Base-by-base conservation (phyloP, 2,888 invertebrate genomes). In the Thymelicus acteon region DNA sequence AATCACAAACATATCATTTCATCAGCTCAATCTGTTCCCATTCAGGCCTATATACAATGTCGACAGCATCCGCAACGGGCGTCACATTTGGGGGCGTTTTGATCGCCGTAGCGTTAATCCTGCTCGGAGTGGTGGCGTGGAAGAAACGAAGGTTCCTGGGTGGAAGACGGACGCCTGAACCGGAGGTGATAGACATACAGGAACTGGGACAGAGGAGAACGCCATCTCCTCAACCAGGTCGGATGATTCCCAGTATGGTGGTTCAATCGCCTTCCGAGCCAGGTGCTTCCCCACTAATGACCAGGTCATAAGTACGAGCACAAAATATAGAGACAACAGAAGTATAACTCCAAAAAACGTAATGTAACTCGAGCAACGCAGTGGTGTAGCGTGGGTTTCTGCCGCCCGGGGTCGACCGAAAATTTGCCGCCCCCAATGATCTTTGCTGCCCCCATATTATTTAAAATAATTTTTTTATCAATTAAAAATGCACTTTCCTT, bases 61-160 rank as follows among this genome's bases (percentile, higher is more conserved):
- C 93, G 24, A 88, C 86, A 77, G 91, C 91, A n/a, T 90, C 93
- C 13, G 85, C 85, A 0, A 87, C 88, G 0, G 90, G 90, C 7
- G 85, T 93, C 62, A 85, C 86, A 2, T 82, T 92, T 31, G 92
- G 89, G 6, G 83, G 79, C 0, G 80, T 92, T 7, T 79, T 83
- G 2, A 80, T 89, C 2, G 77, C 80, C 0, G 75, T 77, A 0
- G 76, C 85, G 39, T 77, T 93, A 1, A 76, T 70, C 2, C 66
- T 85, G 1, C 79, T 92, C 0, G 90, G 84, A 0, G 80, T 86
- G 52, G 64, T 86, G 1, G 88, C 85, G 0, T 92, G 91, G 91
- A 89, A 86, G 78, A 87, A 85, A 62, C 80, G 86, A 10, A 74
- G 80, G 0, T 72, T 88, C 15, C 74, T 91, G 2, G 91, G 90